Conservation (phyloP, 2,113 vertebrate species). For the Epinephelus fuscoguttatus region DNA sequence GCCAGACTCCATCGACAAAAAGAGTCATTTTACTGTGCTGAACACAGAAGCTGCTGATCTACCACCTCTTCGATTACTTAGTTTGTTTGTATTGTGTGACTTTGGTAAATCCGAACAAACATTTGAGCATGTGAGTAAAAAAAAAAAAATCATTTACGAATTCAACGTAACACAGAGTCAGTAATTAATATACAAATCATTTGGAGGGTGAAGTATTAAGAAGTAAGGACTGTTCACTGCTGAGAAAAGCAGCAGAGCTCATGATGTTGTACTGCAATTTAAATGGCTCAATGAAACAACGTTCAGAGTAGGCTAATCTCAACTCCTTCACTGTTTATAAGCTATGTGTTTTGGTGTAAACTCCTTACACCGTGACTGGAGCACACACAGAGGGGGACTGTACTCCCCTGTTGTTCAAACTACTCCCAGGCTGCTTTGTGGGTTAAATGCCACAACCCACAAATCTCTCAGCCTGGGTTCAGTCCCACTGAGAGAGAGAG, state of each 20-base stretch:
- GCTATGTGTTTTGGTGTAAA: slow-evolving; percentile 58
- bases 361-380: slow-evolving; percentile 51
- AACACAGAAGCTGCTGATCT: no score
- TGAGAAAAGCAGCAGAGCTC: neutral
- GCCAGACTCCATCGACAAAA: no score
- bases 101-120: no score
- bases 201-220: no score
- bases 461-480: slow-evolving; percentile 67
- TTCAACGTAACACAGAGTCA: no score
- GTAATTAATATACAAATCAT: no score
- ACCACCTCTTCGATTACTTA: no score
- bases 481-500: slow-evolving; percentile 35
- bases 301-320: slow-evolving; percentile 42
- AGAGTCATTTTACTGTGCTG: no score
- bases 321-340: slow-evolving; percentile 42
- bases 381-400: slow-evolving; percentile 51
- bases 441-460: slow-evolving; percentile 77
- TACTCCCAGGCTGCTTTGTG: slow-evolving; percentile 69
- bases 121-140: no score
- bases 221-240: neutral
- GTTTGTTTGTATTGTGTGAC: no score
- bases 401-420: slow-evolving; percentile 60
- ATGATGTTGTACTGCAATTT: slow-evolving; percentile 9
- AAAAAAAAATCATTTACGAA: no score
- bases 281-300: slow-evolving; percentile 37